These are phyloP conservation scores for Dilophus febrilis DNA, from an alignment of 2,888 invertebrate species.

Conservation along the genomic window DNA sequence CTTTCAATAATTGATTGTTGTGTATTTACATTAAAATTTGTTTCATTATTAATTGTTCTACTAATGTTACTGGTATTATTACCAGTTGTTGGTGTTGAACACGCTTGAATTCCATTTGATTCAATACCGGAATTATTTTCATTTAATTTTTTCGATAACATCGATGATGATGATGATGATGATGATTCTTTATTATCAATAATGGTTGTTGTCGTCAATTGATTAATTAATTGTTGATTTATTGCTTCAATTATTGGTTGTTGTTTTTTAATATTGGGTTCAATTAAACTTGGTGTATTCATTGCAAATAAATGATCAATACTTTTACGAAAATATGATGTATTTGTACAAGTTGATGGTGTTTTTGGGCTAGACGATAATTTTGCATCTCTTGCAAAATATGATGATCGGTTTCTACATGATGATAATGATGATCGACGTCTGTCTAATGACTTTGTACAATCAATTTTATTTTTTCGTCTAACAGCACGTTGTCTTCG, in stretches of 20 bases:
- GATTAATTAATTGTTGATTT: no score
- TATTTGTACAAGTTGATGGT: constrained; percentile 10
- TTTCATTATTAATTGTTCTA: no score
- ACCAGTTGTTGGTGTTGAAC: constrained; percentile 30
- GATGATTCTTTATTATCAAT: no score
- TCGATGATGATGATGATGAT: not conserved
- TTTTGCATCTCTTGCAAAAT: not conserved
- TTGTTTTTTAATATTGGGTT: not conserved
- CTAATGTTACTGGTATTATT: no score
- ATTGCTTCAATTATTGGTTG: not conserved
- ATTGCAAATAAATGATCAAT: constrained; percentile 11
- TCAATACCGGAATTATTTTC: constrained; percentile 6
- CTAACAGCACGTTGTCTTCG: constrained; percentile 23
- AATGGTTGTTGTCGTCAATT: no score
- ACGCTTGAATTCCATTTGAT: constrained; percentile 28
- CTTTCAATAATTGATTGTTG: constrained; percentile 27
- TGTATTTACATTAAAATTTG: no score
- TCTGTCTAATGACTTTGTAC: constrained; percentile 8
- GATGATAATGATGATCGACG: constrained; percentile 17
- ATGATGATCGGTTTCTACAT: constrained; percentile 13
- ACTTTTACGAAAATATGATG: constrained; percentile 8
- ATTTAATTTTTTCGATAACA: constrained; percentile 1
- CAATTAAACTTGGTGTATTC: constrained; percentile 10
- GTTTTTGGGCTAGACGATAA: constrained; percentile 2
- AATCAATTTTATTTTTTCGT: constrained; percentile 16